Conservation (phyloP, 1,140 invertebrate species). For the Galleria mellonella region DNA sequence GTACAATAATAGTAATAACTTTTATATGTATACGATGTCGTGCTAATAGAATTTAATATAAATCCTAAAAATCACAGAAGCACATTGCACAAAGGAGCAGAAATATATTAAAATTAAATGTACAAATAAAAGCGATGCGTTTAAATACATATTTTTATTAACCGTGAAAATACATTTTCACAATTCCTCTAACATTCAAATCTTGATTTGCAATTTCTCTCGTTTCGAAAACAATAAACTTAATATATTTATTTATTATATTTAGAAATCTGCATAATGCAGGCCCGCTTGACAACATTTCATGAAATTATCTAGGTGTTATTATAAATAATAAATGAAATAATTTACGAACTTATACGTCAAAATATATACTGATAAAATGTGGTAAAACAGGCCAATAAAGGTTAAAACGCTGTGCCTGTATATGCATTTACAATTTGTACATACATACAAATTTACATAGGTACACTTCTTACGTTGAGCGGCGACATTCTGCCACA, state of each 20-base stretch:
- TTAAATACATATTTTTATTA: constrained; percentile 48
- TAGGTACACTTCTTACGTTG: constrained; percentile 11
- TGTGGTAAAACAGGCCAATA: constrained; percentile 7
- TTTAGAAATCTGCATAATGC: constrained; percentile 8
- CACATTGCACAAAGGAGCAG: constrained; percentile 10
- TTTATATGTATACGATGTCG: no score
- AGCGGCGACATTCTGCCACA: constrained; percentile 2
- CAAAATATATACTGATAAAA: constrained; percentile 9
- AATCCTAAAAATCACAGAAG: not conserved
- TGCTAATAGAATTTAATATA: not conserved
- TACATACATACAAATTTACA: constrained; percentile 17
- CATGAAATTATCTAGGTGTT: not conserved
- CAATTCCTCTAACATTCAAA: constrained; percentile 48
- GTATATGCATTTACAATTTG: constrained; percentile 12
- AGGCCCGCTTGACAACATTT: constrained; percentile 5
- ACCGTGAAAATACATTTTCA: constrained; percentile 52
- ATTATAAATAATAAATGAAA: constrained; percentile 1
- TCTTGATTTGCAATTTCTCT: constrained; percentile 26
- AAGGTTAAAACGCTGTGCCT: constrained; percentile 2
- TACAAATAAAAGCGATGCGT: constrained; percentile 29
- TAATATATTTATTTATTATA: constrained; percentile 6
- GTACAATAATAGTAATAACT: no score
- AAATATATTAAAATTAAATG: constrained; percentile 3
- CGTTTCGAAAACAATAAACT: constrained; percentile 17
- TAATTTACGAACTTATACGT: not conserved